Evolutionary conservation across 2,113 vertebrate species (phyloP).

Genomic region (Lates calcarifer): DNA sequence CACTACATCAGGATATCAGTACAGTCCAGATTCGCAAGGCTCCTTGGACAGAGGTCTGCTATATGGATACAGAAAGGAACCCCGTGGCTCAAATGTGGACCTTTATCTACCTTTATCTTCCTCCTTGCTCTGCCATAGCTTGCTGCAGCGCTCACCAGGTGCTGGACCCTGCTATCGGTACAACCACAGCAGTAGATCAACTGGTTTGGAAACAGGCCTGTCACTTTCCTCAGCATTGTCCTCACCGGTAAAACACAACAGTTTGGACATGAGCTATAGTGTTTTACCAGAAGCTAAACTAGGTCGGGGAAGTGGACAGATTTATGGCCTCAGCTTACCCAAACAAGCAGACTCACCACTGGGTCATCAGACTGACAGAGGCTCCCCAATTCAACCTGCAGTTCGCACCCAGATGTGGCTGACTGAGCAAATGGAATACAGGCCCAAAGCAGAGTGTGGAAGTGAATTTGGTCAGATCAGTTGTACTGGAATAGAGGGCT

Average conservation of each 20-base stretch:
- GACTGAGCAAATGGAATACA: slow-evolving; percentile 92
- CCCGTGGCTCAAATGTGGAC: slow-evolving; percentile 81
- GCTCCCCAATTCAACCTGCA: slow-evolving; percentile 89
- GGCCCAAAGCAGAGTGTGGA: slow-evolving; percentile 55
- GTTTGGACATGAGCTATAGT: slow-evolving; percentile 89
- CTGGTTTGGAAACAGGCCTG: slow-evolving; percentile 73
- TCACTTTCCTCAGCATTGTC: slow-evolving; percentile 80
- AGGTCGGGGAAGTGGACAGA: slow-evolving; percentile 47
- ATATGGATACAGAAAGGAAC: slow-evolving; percentile 81
- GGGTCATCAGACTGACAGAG: slow-evolving; percentile 85
- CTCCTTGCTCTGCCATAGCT: slow-evolving; percentile 74
- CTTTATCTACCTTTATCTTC: slow-evolving; percentile 82
- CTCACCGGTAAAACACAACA: slow-evolving; percentile 85
- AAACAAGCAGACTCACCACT: slow-evolving; percentile 81
- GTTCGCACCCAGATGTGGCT: slow-evolving; percentile 97
- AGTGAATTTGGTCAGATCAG: background rate
- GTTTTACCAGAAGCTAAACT: slow-evolving; percentile 88
- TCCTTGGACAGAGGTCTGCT: slow-evolving; percentile 82
- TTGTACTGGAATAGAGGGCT: slow-evolving; percentile 13
- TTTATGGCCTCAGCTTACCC: slow-evolving; percentile 70
- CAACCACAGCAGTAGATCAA: slow-evolving; percentile 72
- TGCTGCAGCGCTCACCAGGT: slow-evolving; percentile 81
- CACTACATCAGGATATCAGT: slow-evolving; percentile 47
- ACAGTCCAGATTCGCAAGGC: slow-evolving; percentile 73
- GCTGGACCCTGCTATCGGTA: slow-evolving; percentile 87